Conservation (phyloP, 2,797 vertebrate species). For the Dendrocincla tyrannina region DNA sequence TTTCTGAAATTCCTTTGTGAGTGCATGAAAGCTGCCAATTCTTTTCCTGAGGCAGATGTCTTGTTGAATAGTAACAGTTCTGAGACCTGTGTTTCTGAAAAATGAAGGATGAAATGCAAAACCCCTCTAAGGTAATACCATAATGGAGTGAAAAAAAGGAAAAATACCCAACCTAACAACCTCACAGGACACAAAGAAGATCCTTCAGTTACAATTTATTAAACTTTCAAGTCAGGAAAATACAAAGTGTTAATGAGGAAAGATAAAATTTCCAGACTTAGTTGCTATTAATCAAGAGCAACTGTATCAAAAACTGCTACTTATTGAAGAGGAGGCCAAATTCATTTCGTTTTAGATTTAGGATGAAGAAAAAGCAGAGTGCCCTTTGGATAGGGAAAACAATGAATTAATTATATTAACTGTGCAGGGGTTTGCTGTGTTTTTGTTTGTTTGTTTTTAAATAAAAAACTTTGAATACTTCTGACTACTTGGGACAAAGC, state of each 20-base stretch:
- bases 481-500: neutral
- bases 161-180: neutral
- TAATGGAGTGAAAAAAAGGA: neutral
- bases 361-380: neutral
- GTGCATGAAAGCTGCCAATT: slow-evolving; percentile 33
- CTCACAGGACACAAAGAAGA: neutral
- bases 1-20: slow-evolving; percentile 42
- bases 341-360: neutral
- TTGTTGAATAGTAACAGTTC: slow-evolving; percentile 30
- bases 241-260: neutral
- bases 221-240: neutral
- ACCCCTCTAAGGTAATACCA: neutral
- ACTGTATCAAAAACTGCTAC: neutral
- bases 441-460: neutral
- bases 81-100: neutral
- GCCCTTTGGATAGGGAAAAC: neutral
- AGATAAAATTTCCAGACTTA: neutral
- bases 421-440: neutral
- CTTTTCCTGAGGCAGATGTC: slow-evolving; percentile 52
- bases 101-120: slow-evolving; percentile 13
- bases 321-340: neutral
- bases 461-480: neutral
- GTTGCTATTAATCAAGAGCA: neutral
- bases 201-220: neutral
- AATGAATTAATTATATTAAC: neutral